phyloP scores from a whole-genome alignment of 2,888 invertebrate species.

The Eueremaeus valkanovi region DNA sequence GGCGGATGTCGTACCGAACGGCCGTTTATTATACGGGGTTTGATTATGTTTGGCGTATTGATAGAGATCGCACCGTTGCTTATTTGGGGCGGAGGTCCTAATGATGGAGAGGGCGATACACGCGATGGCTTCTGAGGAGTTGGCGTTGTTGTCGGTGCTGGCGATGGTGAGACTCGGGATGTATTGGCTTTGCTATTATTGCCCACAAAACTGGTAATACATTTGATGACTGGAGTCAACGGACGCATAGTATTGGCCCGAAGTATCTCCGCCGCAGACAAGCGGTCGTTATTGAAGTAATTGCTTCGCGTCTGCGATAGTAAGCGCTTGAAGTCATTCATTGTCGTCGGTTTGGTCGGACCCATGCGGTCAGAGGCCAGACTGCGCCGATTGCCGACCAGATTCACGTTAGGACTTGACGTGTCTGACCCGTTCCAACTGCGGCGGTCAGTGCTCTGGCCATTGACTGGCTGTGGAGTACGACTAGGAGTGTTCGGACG shows the following conservation, averaged over 20 bases:
- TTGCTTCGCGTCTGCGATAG: conserved; percentile 47
- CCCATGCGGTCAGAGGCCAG: conserved; percentile 49
- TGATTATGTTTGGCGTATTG: conserved; percentile 9
- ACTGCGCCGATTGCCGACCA: conserved; percentile 41
- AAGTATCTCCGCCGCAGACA: conserved; percentile 40
- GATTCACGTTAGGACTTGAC: conserved; percentile 18
- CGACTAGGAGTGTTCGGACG: conserved; percentile 24
- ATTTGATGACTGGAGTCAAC: conserved; percentile 40
- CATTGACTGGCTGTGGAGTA: conserved; percentile 18
- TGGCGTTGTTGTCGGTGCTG: conserved; percentile 39
- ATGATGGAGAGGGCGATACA: conserved; percentile 53
- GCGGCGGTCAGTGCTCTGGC: conserved; percentile 17
- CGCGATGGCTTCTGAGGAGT: conserved; percentile 50
- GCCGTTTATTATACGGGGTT: conserved; percentile 27
- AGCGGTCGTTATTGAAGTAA: background rate
- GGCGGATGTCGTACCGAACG: background rate
- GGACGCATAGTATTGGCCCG: conserved; percentile 42
- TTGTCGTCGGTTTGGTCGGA: conserved; percentile 64
- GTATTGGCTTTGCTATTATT: conserved; percentile 43
- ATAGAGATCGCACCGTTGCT: background rate
- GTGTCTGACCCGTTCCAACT: conserved; percentile 43
- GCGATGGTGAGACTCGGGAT: conserved; percentile 60
- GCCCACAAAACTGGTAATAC: conserved; percentile 18
- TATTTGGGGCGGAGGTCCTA: conserved; percentile 4
- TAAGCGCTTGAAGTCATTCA: conserved; percentile 76